These are phyloP conservation scores for Hirtodrosophila cameraria DNA, from an alignment of 2,888 invertebrate species.

Conservation along the genomic window DNA sequence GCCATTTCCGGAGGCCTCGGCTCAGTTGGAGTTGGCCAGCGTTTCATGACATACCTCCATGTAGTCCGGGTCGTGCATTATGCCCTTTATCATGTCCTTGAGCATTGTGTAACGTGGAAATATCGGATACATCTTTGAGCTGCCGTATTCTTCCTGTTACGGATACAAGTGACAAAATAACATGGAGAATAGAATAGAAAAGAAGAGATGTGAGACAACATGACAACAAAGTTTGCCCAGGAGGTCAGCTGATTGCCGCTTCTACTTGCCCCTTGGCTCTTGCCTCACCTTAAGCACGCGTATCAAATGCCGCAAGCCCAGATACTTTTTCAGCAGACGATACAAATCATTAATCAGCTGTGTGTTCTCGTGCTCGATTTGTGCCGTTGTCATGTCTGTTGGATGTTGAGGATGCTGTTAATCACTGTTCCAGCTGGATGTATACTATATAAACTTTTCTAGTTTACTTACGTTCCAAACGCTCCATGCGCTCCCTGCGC, in stretches of 20 bases:
- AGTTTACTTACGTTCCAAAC: slow-evolving; percentile 89
- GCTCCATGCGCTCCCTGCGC: slow-evolving; percentile 92
- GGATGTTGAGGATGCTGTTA: slow-evolving; percentile 82
- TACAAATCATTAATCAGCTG: slow-evolving; percentile 97
- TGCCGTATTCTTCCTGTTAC: slow-evolving; percentile 93
- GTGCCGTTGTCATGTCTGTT: slow-evolving; percentile 95
- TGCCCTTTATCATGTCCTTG: slow-evolving; percentile 98
- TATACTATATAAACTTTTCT: too few species aligned
- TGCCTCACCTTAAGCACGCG: slow-evolving; percentile 91
- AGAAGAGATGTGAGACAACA: slow-evolving; percentile 14
- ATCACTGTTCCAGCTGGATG: slow-evolving; percentile 13
- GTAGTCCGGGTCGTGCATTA: slow-evolving; percentile 97
- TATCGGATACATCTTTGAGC: slow-evolving; percentile 96
- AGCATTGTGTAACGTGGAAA: slow-evolving; percentile 97
- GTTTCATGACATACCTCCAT: slow-evolving; percentile 97
- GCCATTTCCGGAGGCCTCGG: slow-evolving; percentile 74
- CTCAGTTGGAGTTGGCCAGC: slow-evolving; percentile 86
- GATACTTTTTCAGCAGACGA: slow-evolving; percentile 95
- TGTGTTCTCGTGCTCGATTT: slow-evolving; percentile 96
- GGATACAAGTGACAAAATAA: slow-evolving; percentile 1
- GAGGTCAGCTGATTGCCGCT: slow-evolving; percentile 9
- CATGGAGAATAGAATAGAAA: not conserved
- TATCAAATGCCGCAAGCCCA: slow-evolving; percentile 94
- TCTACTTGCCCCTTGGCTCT: too few species aligned
- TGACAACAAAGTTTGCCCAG: slow-evolving; percentile 21